Evolutionary conservation across 2,888 invertebrate genomes (phyloP), one percentile per base, ranked within the genome.

Genomic region (Dromius quadrimaculatus): DNA sequence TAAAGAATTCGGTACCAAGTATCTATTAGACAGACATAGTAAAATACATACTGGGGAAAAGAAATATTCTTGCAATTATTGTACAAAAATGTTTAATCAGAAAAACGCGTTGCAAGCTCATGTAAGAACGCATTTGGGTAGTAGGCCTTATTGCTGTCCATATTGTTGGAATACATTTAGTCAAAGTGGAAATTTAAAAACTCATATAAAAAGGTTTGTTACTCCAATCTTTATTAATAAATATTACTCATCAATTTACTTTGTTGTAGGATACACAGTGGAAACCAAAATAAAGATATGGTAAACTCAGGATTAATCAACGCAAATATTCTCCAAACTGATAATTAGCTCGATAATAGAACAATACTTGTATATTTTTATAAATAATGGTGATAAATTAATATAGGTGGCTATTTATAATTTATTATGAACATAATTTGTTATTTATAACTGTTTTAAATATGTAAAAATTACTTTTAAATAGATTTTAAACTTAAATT

Each of bases 61-160:
- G 62, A 87, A 87, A 1, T 88, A 84, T 78, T 82, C 84, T 22
- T 90, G 89, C 76, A 76, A 78, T 8, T 77, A 84, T 17, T 90
- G 90, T 77, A 79, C 81, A 2, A 87, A 86, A 77, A 84, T 85
- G 1, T 90, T 89, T 76, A 85, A 85, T 59, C 88, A 88, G 74
- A 86, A 86, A 73, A 87, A 86, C 20, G 85, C 88, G 0, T 80
- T 90, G 28, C 83, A 85, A 65, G 85, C 86, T 73, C 90, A 90
- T 77, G 82, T 85, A 75, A 85, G 85, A 64, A 84, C 84, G 71
- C 89, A 90, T 79, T 83, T 83, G 0, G 86, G 85, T 2, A 83
- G 86, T 71, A 82, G 86, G 45, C 87, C 88, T 0, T 85, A 84
- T 76, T 79, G 80, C 2, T 90, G 90, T 77, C 81, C 84, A 0